Evolutionary conservation across 2,888 invertebrate genomes (phyloP), one percentile per base, ranked within the genome.

Genomic region (Poecilus cupreus): DNA sequence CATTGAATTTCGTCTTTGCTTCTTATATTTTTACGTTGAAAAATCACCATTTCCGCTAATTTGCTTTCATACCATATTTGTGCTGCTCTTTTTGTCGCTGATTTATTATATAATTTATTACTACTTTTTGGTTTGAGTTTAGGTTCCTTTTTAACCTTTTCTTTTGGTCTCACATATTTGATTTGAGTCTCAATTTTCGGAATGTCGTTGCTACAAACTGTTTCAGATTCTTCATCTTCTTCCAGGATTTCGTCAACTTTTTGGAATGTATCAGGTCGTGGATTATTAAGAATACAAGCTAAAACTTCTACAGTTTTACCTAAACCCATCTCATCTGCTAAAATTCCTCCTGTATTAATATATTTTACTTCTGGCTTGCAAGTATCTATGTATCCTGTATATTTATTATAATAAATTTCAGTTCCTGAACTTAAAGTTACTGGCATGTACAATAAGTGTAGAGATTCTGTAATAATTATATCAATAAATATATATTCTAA

Each of bases 251-350:
- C 18, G 18, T 60, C 16, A 13, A 24, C 11, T 13, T 32, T 24
- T 72, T 72, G 26, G 16, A 54, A 76, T 54, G 20, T 26, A 24
- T 57, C 77, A 32, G 26, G 11, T 80, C 88, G 85, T 1, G 88
- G 90, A 87, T 94, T 90, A 1, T 90, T 87, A 74, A 95, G 87
- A 84, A 95, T 91, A 80, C 93, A 90, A 1, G 94, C 92, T 39
- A 96, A 86, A 10, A 95, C 91, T 88, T 96, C 95, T 0, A 96
- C 93, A 0, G 95, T 96, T 89, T 96, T 96, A 0, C 96, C 96
- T 22, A 96, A 89, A 0, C 96, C 95, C 95, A 95, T 95, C 89
- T 95, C 95, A 87, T 96, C 95, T 1, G 94, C 95, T 64, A 96
- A 88, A 83, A 96, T 94, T 0, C 95, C 95, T 11, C 95, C 94